A percentile compares a stretch with the other conserved stretches of the same genome.
Conservation (phyloP, 2,113 vertebrate species). For the Condylura cristata region DNA sequence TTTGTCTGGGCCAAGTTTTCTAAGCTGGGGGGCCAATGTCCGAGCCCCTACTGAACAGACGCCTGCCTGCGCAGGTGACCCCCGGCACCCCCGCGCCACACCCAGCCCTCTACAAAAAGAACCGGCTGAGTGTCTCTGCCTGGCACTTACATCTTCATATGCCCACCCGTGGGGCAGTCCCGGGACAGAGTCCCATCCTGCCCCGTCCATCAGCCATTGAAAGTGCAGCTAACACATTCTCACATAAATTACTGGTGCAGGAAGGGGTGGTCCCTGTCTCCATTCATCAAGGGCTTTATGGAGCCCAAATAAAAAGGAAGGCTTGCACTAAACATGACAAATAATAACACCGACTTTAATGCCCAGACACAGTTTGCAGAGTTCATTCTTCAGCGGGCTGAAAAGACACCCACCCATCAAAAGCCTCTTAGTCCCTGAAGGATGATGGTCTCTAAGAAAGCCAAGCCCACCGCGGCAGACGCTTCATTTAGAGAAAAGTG, state of each 20-base stretch:
- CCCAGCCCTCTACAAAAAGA: background rate
- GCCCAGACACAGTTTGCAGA: conserved; percentile 78
- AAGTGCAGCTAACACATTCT: conserved; percentile 83
- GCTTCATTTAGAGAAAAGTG: conserved; percentile 75
- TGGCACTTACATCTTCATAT: conserved; percentile 25
- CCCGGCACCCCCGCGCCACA: background rate
- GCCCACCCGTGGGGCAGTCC: conserved; percentile 51
- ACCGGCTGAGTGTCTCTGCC: background rate
- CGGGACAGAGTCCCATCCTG: conserved; percentile 73
- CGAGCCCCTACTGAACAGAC: background rate
- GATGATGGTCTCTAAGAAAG: conserved; percentile 55
- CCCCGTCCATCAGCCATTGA: conserved; percentile 74
- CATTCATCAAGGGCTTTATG: conserved; percentile 81
- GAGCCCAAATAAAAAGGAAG: conserved; percentile 80
- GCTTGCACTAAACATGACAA: conserved; percentile 81
- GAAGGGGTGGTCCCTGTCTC: conserved; percentile 77
- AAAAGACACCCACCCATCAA: conserved; percentile 85
- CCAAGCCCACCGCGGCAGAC: conserved; percentile 58
- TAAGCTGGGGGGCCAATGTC: background rate
- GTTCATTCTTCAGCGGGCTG: conserved; percentile 76
- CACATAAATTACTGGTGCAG: conserved; percentile 88
- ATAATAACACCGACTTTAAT: conserved; percentile 79
- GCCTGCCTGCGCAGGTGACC: background rate
- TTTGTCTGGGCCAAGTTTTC: background rate
- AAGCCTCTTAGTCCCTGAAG: conserved; percentile 77